phyloP scores from a whole-genome alignment of 2,888 invertebrate genomes.

The Drosophila eohydei region DNA sequence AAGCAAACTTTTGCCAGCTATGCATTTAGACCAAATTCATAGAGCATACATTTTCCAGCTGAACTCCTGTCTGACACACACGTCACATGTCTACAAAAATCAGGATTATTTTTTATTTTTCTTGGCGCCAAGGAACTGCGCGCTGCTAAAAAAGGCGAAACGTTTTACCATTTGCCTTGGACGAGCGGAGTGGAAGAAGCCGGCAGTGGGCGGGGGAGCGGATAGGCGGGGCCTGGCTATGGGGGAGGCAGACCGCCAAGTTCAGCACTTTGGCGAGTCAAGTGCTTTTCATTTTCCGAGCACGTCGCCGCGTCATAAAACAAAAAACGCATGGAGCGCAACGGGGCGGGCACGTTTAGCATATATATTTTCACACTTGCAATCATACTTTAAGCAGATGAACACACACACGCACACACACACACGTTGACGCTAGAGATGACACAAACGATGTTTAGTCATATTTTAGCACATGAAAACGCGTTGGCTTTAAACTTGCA shows the following conservation, averaged over 20 bases:
- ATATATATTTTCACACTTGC: slow-evolving; percentile 80
- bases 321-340: slow-evolving; percentile 74
- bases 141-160: slow-evolving; percentile 46
- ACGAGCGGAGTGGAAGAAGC: background rate
- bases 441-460: slow-evolving; percentile 15
- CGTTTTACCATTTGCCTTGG: slow-evolving; percentile 76
- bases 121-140: slow-evolving; percentile 28
- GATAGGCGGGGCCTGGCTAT: background rate
- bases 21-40: background rate
- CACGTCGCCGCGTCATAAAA: slow-evolving; percentile 78
- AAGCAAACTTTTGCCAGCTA: background rate
- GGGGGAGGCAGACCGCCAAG: slow-evolving; percentile 60
- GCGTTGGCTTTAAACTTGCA: too few relatives aligned
- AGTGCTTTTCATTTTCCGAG: slow-evolving; percentile 80
- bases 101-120: slow-evolving; percentile 15
- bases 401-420: slow-evolving; percentile 35
- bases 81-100: slow-evolving; percentile 24
- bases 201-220: background rate
- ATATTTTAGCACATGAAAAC: too few relatives aligned
- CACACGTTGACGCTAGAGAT: slow-evolving; percentile 47
- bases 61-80: slow-evolving; percentile 1
- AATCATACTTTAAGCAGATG: slow-evolving; percentile 78
- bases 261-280: slow-evolving; percentile 77
- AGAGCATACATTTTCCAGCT: slow-evolving; percentile 34
- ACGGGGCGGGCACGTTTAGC: slow-evolving; percentile 73